A percentile compares a stretch with the other conserved stretches of the same genome.
phyloP scores from a whole-genome alignment of 2,113 vertebrate genomes.

The Phodopus roborovskii region DNA sequence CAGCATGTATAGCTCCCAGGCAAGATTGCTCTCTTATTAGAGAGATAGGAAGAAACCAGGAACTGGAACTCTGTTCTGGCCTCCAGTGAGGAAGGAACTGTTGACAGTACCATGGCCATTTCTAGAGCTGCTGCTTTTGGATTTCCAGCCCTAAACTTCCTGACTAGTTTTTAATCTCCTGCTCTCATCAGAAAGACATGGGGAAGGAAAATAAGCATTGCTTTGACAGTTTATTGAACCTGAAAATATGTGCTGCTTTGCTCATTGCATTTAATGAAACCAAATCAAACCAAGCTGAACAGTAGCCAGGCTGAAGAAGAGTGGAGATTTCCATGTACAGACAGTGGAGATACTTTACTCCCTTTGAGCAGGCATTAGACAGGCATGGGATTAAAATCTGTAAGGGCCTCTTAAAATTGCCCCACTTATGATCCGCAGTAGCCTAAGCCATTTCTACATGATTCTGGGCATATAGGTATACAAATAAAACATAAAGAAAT shows the following conservation, averaged over 20 bases:
- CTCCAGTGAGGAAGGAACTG: background rate
- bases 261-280: conserved; percentile 8
- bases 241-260: background rate
- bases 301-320: background rate
- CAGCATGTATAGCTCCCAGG: too few relatives aligned
- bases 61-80: background rate
- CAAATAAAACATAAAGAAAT: background rate
- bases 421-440: background rate
- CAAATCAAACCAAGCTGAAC: background rate
- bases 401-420: background rate
- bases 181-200: background rate
- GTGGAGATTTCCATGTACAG: background rate
- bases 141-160: background rate
- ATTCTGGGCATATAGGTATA: background rate
- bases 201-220: conserved; percentile 9
- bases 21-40: background rate
- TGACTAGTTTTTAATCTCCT: background rate
- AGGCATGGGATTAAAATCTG: background rate
- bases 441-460: background rate
- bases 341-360: background rate
- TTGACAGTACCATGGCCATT: too few relatives aligned
- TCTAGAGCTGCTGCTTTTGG: background rate
- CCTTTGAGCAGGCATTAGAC: background rate
- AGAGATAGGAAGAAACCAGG: too few relatives aligned
- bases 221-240: background rate